Percentiles rank a stretch among this genome's conserved stretches.
phyloP scores from a whole-genome alignment of 2,888 invertebrate species.

The Ceramica pisi region DNA sequence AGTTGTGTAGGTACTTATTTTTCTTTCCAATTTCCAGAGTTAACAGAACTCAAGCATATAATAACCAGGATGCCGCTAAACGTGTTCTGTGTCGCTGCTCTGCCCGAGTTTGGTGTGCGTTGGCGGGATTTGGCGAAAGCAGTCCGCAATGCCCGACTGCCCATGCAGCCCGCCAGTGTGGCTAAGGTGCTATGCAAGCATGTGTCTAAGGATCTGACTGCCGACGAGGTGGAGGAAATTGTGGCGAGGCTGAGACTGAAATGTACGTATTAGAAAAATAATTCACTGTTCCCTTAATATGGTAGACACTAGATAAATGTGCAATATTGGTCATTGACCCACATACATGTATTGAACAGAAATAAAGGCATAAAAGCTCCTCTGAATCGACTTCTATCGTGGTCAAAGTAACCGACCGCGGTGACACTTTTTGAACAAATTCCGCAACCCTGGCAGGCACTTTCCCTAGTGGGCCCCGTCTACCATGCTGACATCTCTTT shows the following conservation, averaged over 20 bases:
- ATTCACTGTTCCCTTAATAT: too few relatives aligned
- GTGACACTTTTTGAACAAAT: too few relatives aligned
- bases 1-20: too few relatives aligned
- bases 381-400: too few relatives aligned
- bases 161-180: slow-evolving; percentile 78
- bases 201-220: slow-evolving; percentile 67
- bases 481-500: too few relatives aligned
- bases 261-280: slow-evolving; percentile 68
- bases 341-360: too few relatives aligned
- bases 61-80: slow-evolving; percentile 78
- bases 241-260: slow-evolving; percentile 74
- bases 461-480: too few relatives aligned
- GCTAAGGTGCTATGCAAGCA: slow-evolving; percentile 77
- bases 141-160: slow-evolving; percentile 73
- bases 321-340: too few relatives aligned
- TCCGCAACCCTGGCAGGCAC: too few relatives aligned
- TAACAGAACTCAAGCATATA: slow-evolving; percentile 74
- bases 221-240: slow-evolving; percentile 76
- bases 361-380: too few relatives aligned
- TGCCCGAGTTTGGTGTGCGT: slow-evolving; percentile 80
- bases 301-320: too few relatives aligned
- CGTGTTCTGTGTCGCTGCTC: slow-evolving; percentile 71
- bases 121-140: slow-evolving; percentile 78
- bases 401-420: too few relatives aligned
- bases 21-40: slow-evolving; percentile 69